These are phyloP conservation scores for Callospermophilus lateralis DNA, from an alignment of 2,113 vertebrate genomes.

Conservation along the genomic window DNA sequence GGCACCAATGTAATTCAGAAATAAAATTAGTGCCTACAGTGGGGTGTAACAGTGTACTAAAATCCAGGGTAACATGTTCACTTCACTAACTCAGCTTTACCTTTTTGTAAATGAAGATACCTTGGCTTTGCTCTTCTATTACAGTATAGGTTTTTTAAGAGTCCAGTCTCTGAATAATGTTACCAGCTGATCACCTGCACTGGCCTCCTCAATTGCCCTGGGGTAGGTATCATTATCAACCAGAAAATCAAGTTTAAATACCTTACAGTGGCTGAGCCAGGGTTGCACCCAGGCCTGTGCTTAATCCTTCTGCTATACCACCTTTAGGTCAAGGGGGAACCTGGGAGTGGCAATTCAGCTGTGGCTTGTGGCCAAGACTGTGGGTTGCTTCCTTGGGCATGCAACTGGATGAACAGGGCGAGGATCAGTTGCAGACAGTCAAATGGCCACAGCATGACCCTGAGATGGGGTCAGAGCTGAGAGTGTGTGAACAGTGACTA, in stretches of 20 bases:
- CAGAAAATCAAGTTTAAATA: background rate
- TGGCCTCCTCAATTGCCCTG: background rate
- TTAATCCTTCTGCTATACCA: rapidly evolving
- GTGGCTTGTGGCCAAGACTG: background rate
- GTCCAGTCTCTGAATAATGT: background rate
- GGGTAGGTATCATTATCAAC: background rate
- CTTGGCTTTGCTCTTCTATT: background rate
- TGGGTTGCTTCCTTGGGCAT: background rate
- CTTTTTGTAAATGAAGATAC: background rate
- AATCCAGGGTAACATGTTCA: background rate
- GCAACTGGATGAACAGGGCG: background rate
- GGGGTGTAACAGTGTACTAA: background rate
- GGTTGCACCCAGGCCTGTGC: background rate
- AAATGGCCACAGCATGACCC: background rate
- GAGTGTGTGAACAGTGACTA: background rate
- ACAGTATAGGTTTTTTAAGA: background rate
- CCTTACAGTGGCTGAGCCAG: background rate
- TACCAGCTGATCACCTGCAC: background rate
- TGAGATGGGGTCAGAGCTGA: background rate
- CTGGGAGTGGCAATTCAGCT: background rate
- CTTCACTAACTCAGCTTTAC: background rate
- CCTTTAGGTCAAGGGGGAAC: background rate
- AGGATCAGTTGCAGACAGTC: background rate
- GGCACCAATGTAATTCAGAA: background rate
- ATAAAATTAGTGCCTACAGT: background rate